Conservation (phyloP, 1,140 invertebrate species). For the Liolophura sinensis region DNA sequence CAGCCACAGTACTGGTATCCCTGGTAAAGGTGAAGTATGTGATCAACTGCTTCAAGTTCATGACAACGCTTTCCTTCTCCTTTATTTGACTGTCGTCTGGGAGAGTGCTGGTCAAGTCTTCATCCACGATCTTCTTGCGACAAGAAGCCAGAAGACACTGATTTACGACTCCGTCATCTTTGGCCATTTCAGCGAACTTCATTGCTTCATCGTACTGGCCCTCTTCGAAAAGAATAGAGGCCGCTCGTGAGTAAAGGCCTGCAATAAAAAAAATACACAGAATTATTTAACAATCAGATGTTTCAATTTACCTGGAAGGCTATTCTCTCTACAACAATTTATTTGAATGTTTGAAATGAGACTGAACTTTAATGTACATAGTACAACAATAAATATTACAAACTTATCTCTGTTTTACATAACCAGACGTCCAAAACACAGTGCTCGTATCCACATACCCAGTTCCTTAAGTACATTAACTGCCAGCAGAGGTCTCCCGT, state of each 20-base stretch:
- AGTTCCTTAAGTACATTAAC: constrained; percentile 25
- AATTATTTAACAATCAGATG: not conserved
- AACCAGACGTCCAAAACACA: not conserved
- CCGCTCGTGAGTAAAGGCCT: not conserved
- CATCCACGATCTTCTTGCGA: not conserved
- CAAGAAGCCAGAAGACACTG: not conserved
- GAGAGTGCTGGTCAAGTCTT: not conserved
- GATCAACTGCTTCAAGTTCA: too few species aligned
- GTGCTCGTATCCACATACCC: constrained; percentile 16
- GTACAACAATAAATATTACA: not conserved
- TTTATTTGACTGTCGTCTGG: too few species aligned
- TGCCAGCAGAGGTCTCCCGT: constrained; percentile 27
- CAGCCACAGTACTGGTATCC: too few species aligned
- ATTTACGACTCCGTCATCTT: not conserved
- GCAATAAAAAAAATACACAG: not conserved
- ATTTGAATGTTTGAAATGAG: too few species aligned
- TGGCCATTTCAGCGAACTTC: not conserved
- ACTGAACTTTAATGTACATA: not conserved
- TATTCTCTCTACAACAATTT: too few species aligned
- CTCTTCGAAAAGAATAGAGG: not conserved
- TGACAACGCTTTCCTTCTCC: too few species aligned
- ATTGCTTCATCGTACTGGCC: not conserved
- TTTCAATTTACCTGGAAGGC: too few species aligned
- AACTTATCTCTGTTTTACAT: not conserved
- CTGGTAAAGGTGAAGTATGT: too few species aligned